Evolutionary conservation across 23 tunicate genomes (phyloP), one percentile per base, ranked within the genome.

Genomic region (Phallusia fumigata): DNA sequence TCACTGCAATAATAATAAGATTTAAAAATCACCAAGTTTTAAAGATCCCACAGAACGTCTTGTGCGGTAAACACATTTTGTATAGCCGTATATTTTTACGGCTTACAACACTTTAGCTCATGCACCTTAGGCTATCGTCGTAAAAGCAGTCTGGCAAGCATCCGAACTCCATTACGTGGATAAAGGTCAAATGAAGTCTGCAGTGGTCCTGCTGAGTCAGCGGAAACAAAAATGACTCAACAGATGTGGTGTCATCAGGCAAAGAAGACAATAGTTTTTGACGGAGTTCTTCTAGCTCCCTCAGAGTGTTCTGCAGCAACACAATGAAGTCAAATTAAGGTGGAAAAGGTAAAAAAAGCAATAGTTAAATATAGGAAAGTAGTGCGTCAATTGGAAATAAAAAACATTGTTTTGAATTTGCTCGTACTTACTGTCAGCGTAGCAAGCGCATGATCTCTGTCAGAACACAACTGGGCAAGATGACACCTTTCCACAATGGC

Each of bases 141-240:
- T 81, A 82, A 13, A 87, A 30, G n/a, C 65, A 35, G 64, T 51
- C 35, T 0, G 97, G 97, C 30, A 92, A 83, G 64, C 65, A 30
- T 31, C 78, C 84, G 75, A 50, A 84, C 35, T 87, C 88, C 40
- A 72, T 72, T 18, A 92, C 50, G 36, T 92, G 79, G 75, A 92
- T 84, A 58, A 80, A 90, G 0, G 81, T 75, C 31, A 90, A 76
- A 86, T 89, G 81, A 16, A 90, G 73, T 18, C 65, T 85, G 82
- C 52, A 32, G 35, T 74, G 19, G 76, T 90, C 77, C 36, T 44
- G 33, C 51, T 78, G 84, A 5, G 76, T 21, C 31, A 92, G 51
- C 30, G 83, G 83, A 24, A 58, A 58, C 28, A 1, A 16, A 16
- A 24, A 21, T 13, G 28, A 58, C 69, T 58, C 5, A 3, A 21